A percentile compares a stretch with the other conserved stretches of the same genome.
These are phyloP conservation scores for Hesperia comma DNA, from an alignment of 2,888 invertebrate genomes.

Conservation along the genomic window DNA sequence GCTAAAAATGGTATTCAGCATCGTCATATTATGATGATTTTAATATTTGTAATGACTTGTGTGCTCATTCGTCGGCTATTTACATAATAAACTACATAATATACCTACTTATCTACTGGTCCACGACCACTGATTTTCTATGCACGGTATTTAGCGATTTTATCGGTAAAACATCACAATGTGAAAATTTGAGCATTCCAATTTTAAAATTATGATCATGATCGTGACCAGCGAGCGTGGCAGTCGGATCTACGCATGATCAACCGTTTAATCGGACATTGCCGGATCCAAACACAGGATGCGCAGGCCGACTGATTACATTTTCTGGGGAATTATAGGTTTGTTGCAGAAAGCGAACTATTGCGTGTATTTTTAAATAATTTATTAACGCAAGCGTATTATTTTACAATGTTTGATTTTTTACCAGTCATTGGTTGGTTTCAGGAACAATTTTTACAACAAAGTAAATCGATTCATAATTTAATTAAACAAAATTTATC, in stretches of 20 bases:
- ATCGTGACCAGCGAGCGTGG: conserved; percentile 24
- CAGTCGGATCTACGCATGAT: conserved; percentile 30
- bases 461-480: too few species aligned
- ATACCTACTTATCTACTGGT: too few species aligned
- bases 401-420: too few species aligned
- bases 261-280: conserved; percentile 33
- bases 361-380: background rate
- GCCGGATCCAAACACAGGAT: conserved; percentile 23
- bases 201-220: conserved; percentile 23
- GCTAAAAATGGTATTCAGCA: too few species aligned
- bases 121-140: too few species aligned
- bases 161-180: background rate
- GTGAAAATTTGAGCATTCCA: conserved; percentile 11
- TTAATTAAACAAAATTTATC: background rate
- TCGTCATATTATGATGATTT: too few species aligned
- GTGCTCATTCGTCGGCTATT: too few species aligned
- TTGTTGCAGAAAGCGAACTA: background rate
- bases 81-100: too few species aligned
- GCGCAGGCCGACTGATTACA: conserved; percentile 19
- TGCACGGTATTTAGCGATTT: background rate
- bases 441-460: too few species aligned
- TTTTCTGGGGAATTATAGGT: conserved; percentile 6
- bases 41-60: too few species aligned
- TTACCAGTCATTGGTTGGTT: too few species aligned
- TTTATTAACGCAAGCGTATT: too few species aligned